Percentiles rank a stretch among this genome's conserved stretches.
Conservation (phyloP, 2,113 vertebrate genomes). For the Terrapene triunguis region DNA sequence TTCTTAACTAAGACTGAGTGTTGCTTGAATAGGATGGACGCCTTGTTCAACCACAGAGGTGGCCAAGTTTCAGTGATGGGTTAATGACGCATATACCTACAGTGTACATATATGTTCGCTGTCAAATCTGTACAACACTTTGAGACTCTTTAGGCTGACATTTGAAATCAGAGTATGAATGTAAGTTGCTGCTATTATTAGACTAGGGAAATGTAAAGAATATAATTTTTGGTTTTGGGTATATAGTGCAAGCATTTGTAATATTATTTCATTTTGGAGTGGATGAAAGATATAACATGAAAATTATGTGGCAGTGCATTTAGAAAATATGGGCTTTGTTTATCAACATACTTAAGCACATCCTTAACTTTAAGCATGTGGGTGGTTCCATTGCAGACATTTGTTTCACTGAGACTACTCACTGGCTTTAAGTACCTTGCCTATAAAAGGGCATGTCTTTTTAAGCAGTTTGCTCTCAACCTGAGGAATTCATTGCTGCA, state of each 20-base stretch:
- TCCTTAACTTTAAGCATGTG: not conserved
- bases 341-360: not conserved
- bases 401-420: not conserved
- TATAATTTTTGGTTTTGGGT: not conserved
- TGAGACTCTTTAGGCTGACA: not conserved
- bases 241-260: not conserved
- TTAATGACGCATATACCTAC: not conserved
- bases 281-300: not conserved
- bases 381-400: not conserved
- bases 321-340: not conserved
- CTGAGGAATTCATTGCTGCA: not conserved
- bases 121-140: not conserved
- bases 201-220: not conserved
- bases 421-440: not conserved
- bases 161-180: not conserved
- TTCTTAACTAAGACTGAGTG: not conserved
- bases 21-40: not conserved
- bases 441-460: not conserved
- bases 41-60: not conserved
- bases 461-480: not conserved
- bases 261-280: not conserved
- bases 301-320: not conserved
- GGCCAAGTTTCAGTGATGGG: not conserved
- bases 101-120: not conserved
- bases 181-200: not conserved